A percentile compares a stretch with the other conserved stretches of the same genome.
Conservation (phyloP, 2,113 vertebrate genomes). For the Todiramphus saurophagus region DNA sequence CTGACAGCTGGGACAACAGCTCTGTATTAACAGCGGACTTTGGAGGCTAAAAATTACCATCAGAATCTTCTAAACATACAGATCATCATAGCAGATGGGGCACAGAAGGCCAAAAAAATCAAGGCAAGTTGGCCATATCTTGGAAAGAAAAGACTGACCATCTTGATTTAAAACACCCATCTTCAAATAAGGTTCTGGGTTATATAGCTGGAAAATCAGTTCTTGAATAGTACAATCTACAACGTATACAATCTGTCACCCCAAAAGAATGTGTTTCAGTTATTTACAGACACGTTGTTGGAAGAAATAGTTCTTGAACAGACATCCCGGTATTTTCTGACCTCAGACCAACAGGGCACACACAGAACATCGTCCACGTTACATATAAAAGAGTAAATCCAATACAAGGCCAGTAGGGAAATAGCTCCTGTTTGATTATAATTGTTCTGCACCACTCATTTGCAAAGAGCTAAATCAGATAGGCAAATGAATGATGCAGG, state of each 20-base stretch:
- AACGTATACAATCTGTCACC: neutral
- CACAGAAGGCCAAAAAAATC: neutral
- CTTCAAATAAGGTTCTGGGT: neutral
- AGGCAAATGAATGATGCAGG: neutral
- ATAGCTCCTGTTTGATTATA: neutral
- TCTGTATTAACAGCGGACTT: neutral
- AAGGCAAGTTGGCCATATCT: neutral
- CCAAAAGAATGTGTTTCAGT: neutral
- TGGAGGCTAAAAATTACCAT: neutral
- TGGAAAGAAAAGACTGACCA: neutral
- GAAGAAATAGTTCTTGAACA: neutral
- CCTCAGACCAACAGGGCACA: neutral
- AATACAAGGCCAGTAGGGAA: neutral
- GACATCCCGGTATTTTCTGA: neutral
- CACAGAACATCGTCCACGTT: rapidly evolving
- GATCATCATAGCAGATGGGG: neutral
- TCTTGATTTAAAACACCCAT: neutral
- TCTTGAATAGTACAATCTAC: neutral
- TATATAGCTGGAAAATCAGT: neutral
- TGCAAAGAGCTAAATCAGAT: neutral
- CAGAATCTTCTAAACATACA: neutral
- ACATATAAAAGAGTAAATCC: rapidly evolving
- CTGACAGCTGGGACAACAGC: neutral
- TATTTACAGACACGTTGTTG: neutral
- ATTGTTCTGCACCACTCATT: neutral